Base-by-base conservation (phyloP, 2,888 invertebrate genomes). In the Tipula lateralis region DNA sequence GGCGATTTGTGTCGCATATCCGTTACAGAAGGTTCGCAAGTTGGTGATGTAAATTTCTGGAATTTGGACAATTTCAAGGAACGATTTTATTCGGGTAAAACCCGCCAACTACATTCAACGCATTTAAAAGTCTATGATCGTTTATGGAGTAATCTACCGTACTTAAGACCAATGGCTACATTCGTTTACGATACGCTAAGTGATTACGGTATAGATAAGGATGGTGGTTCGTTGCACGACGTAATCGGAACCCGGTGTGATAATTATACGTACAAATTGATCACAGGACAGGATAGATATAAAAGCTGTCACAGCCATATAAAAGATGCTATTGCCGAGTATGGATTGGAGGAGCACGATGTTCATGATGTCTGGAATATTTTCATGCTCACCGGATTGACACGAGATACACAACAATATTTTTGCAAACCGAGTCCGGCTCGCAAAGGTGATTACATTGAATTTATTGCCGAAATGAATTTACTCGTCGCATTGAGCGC, bases 301-400 rank as follows among this genome's bases (percentile, higher is more conserved):
- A 89, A 88, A 66, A 91, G 90, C 84, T 91, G 91, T 82, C 91
- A 91, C 85, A 90, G 90, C 83, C 90, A 90, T 44, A 86, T 91
- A 80, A 89, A 89, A 0, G 88, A 89, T 81, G 91, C 91, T 0
- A 87, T 90, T 1, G 87, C 89, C 85, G 89, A 90, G 81, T 88
- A 88, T 5, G 90, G 89, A 9, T 86, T 91, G 84, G 87, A 86
- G 2, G 91, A 91, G 85, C 88, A 89, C 29, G 91, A 91, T 87
- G 91, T 91, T 0, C 91, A 91, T 86, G 91, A 91, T 87, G 91
- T 91, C 1, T 91, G 91, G 90, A 91, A 91, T 86, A 91, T 91
- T 82, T 91, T 91, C 84, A 91, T 91, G 91, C 90, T 91, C 85
- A 91, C 91, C 0, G 91, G 91, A 1, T 89, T 91, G 85, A 90